phyloP scores from a whole-genome alignment of 2,888 invertebrate genomes.

The Exocentrus adspersus region DNA sequence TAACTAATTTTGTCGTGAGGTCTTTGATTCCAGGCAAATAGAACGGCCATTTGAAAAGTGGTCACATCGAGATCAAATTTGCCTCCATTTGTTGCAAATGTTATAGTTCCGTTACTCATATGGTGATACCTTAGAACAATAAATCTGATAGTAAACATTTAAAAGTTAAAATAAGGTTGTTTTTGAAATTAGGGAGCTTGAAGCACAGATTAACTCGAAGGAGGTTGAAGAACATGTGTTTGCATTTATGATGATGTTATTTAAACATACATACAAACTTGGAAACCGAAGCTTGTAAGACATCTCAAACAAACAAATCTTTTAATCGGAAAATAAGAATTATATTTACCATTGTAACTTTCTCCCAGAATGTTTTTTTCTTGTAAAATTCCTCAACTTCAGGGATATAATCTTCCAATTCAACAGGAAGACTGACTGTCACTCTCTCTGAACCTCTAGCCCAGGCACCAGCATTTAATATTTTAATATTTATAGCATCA shows the following conservation, averaged over 20 bases:
- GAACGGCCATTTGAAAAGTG: constrained; percentile 99
- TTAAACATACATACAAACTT: too few relatives aligned
- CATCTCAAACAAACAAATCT: not conserved
- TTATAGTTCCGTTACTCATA: constrained; percentile 99
- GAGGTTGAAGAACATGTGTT: too few relatives aligned
- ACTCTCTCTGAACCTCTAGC: constrained; percentile 94
- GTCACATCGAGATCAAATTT: constrained; percentile 98
- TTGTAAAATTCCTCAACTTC: constrained; percentile 99
- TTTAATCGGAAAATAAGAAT: too few relatives aligned
- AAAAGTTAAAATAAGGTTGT: too few relatives aligned
- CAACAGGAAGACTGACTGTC: constrained; percentile 94
- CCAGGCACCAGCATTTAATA: constrained; percentile 96
- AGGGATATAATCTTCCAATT: constrained; percentile 98
- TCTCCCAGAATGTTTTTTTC: constrained; percentile 95
- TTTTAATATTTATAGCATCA: constrained; percentile 97
- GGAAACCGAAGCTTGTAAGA: not conserved
- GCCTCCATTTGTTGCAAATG: constrained; percentile 91
- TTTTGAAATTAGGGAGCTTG: too few relatives aligned
- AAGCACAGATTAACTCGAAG: too few relatives aligned
- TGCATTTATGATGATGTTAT: too few relatives aligned
- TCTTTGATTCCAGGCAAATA: constrained; percentile 99
- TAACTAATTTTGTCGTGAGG: constrained; percentile 93
- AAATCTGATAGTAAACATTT: too few relatives aligned
- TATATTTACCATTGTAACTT: constrained; percentile 95
- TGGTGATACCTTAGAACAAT: constrained; percentile 79